phyloP scores from a whole-genome alignment of 2,113 vertebrate species.

The Himantopus leucocephalus region DNA sequence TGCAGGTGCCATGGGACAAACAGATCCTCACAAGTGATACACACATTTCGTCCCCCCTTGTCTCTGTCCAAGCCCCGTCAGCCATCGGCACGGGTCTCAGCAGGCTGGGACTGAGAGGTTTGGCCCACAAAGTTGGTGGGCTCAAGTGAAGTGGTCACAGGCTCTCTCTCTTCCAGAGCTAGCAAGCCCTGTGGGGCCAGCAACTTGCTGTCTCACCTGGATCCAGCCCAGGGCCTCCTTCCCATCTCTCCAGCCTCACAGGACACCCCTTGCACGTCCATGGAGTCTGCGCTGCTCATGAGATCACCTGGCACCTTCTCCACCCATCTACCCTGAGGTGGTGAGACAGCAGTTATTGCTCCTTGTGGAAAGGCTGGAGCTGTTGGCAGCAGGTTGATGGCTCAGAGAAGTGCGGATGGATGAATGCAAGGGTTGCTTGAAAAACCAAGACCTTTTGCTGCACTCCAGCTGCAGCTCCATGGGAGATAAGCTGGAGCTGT shows the following conservation, averaged over 20 bases:
- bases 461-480: background rate
- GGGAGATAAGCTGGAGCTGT: background rate
- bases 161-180: background rate
- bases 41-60: background rate
- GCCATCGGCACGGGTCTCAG: background rate
- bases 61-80: background rate
- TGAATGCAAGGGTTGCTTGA: background rate
- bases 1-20: background rate
- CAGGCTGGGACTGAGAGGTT: background rate
- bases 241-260: background rate
- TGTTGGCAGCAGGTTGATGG: background rate
- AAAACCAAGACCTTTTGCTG: background rate
- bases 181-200: background rate
- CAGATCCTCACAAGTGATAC: background rate
- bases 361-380: background rate
- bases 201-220: background rate
- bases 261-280: background rate
- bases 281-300: background rate
- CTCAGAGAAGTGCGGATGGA: background rate
- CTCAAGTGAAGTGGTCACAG: background rate
- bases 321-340: background rate
- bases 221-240: background rate
- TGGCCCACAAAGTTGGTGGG: background rate
- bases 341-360: fast-evolving
- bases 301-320: background rate